Percentiles rank a stretch among this genome's conserved stretches.
Evolutionary conservation across 2,113 vertebrate species (phyloP).

Genomic region (Struthio camelus): DNA sequence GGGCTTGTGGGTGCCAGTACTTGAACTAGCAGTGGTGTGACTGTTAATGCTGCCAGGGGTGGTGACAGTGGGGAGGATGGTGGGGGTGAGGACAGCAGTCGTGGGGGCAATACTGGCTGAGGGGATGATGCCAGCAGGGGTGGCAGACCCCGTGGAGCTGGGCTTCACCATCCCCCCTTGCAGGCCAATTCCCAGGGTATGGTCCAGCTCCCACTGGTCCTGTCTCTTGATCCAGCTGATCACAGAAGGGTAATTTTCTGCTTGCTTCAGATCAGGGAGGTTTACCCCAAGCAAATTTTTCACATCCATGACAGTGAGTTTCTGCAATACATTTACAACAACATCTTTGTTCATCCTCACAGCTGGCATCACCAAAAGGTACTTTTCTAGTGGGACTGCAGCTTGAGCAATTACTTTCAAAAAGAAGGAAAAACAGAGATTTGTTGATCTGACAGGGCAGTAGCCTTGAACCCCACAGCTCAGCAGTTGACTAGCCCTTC

Average conservation of each 20-base stretch:
- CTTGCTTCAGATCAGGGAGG: slow-evolving; percentile 42
- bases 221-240: slow-evolving; percentile 56
- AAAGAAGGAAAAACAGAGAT: background rate
- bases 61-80: background rate
- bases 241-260: slow-evolving; percentile 18
- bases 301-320: slow-evolving; percentile 47
- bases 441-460: background rate
- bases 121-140: background rate
- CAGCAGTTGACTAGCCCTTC: background rate
- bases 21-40: background rate
- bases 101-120: fast-evolving
- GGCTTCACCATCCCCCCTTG: background rate
- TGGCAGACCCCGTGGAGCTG: background rate
- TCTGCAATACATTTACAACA: slow-evolving; percentile 10
- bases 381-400: background rate
- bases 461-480: fast-evolving
- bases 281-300: slow-evolving; percentile 66
- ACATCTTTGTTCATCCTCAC: background rate
- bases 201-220: slow-evolving; percentile 37
- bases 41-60: background rate
- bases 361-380: fast-evolving
- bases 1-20: background rate
- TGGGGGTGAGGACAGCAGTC: fast-evolving
- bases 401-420: background rate
- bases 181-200: slow-evolving; percentile 28